phyloP scores from a whole-genome alignment of 2,888 invertebrate genomes.

The Cantharis rufa region DNA sequence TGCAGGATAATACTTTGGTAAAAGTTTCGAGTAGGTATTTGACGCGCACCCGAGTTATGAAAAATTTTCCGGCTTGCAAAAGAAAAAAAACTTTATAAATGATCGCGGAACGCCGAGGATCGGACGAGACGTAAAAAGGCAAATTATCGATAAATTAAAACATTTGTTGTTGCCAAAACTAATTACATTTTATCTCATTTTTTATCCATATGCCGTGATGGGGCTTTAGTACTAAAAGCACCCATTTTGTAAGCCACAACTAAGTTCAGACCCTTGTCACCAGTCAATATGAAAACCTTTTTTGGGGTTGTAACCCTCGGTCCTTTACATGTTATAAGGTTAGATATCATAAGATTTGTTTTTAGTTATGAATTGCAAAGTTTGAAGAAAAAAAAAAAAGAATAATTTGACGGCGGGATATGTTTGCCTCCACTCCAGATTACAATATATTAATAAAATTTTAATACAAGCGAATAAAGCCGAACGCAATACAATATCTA shows the following conservation, averaged over 20 bases:
- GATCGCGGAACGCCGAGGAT: background rate
- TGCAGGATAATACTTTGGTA: background rate
- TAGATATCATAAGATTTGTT: slow-evolving; percentile 2
- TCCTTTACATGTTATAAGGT: background rate
- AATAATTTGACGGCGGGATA: background rate
- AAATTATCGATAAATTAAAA: background rate
- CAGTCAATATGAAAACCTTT: slow-evolving; percentile 3
- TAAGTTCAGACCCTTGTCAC: slow-evolving; percentile 3
- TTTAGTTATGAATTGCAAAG: background rate
- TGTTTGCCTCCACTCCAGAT: background rate
- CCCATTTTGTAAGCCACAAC: slow-evolving; percentile 3
- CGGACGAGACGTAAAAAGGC: background rate
- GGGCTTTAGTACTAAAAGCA: slow-evolving; percentile 3
- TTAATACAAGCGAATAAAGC: background rate
- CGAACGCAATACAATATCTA: background rate
- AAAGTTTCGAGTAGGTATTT: background rate
- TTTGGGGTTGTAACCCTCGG: slow-evolving; percentile 1
- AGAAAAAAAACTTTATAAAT: background rate
- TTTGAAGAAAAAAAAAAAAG: background rate
- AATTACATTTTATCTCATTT: background rate
- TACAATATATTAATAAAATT: background rate
- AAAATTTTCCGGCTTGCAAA: background rate
- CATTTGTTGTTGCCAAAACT: background rate
- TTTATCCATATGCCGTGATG: background rate
- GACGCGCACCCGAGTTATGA: background rate